A percentile compares a stretch with the other conserved stretches of the same genome.
Evolutionary conservation across 2,888 invertebrate species (phyloP).

Genomic region (Lycophotia porphyrea): DNA sequence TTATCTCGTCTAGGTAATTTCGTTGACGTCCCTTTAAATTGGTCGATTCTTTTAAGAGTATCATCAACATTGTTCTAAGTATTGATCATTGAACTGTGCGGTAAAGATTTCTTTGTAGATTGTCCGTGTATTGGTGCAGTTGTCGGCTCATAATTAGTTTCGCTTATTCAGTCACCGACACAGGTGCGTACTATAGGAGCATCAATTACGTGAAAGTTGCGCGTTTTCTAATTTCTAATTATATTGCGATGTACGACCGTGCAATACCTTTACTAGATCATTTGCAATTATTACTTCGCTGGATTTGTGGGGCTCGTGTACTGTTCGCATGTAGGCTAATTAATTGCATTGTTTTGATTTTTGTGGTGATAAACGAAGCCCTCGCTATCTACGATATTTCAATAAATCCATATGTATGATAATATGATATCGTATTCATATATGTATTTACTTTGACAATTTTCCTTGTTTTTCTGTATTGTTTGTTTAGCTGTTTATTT

Average conservation of each 20-base stretch:
- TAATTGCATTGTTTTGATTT: conserved; percentile 18
- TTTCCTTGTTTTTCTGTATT: conserved; percentile 1
- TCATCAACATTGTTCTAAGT: conserved; percentile 33
- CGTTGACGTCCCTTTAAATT: conserved; percentile 34
- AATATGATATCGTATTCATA: not conserved
- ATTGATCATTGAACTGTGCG: conserved; percentile 51
- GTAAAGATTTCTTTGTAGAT: conserved; percentile 51
- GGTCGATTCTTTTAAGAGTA: conserved; percentile 25
- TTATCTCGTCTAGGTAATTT: conserved; percentile 47
- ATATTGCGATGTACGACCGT: conserved; percentile 71
- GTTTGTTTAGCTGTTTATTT: not conserved
- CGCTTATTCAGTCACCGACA: conserved; percentile 76
- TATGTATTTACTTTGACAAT: not conserved
- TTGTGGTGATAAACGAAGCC: conserved; percentile 5
- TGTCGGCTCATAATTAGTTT: conserved; percentile 79
- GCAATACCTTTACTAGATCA: conserved; percentile 58
- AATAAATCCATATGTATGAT: not conserved
- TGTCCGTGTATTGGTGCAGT: conserved; percentile 67
- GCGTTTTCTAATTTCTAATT: conserved; percentile 83
- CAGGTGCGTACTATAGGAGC: conserved; percentile 71
- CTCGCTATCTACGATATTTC: not conserved
- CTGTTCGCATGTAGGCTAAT: not conserved
- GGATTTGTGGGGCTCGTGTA: conserved; percentile 28
- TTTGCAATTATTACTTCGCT: conserved; percentile 40
- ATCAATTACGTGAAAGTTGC: conserved; percentile 83